These are phyloP conservation scores for Acanthoscelides obtectus DNA, from an alignment of 2,888 invertebrate species.

Conservation along the genomic window DNA sequence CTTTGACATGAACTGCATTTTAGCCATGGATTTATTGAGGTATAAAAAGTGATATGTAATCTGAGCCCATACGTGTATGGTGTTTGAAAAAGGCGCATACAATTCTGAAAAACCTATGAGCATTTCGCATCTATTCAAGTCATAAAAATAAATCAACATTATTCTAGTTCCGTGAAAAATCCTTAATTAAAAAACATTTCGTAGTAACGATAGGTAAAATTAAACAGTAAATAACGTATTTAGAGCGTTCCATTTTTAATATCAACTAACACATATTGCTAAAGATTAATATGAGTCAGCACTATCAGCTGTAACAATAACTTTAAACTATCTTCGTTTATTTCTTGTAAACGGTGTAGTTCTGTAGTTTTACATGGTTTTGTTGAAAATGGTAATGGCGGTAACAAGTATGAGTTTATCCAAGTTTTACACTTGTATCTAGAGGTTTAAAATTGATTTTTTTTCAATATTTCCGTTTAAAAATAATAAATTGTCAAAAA, in stretches of 20 bases:
- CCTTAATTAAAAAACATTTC: not conserved
- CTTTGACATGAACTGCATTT: too few species aligned
- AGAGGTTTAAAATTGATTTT: too few species aligned
- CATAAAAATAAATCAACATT: not conserved
- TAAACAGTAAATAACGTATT: constrained; percentile 26
- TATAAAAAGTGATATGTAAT: too few species aligned
- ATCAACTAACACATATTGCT: constrained; percentile 44
- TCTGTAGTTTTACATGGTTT: not conserved
- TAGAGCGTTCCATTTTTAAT: constrained; percentile 25
- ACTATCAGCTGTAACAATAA: constrained; percentile 20
- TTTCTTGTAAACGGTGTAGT: not conserved
- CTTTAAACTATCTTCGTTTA: not conserved
- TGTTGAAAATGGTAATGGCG: not conserved
- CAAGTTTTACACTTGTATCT: not conserved
- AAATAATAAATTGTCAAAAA: too few species aligned
- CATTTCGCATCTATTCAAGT: not conserved
- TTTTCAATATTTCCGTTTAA: too few species aligned
- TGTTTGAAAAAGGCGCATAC: not conserved
- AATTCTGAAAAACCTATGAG: not conserved
- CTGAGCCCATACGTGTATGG: not conserved
- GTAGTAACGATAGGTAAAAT: constrained; percentile 6
- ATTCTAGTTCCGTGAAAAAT: not conserved
- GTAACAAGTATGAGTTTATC: not conserved
- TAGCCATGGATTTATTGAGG: too few species aligned
- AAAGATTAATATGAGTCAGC: constrained; percentile 37